phyloP scores from a whole-genome alignment of 2,797 vertebrate genomes.

The Mus minutoides region DNA sequence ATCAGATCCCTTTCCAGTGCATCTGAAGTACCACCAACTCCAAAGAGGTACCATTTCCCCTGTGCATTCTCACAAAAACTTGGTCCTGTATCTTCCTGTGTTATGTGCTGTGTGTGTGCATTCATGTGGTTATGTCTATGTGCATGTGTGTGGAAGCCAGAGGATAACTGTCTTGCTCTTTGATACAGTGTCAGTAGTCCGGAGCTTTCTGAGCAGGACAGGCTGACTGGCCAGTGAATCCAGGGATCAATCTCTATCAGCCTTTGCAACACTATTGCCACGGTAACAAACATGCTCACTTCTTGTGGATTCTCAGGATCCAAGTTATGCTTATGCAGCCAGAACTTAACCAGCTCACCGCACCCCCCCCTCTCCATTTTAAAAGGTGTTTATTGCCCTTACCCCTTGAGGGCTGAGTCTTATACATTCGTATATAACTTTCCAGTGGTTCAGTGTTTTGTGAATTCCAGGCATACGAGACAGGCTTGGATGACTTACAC shows the following conservation, averaged over 20 bases:
- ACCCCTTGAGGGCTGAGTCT: background rate
- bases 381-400: background rate
- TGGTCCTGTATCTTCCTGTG: background rate
- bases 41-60: background rate
- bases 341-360: too few species aligned
- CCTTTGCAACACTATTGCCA: background rate
- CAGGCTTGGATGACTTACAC: background rate
- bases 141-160: background rate
- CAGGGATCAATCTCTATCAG: background rate
- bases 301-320: background rate
- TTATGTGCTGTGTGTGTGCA: background rate
- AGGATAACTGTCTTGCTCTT: background rate
- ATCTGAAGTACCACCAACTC: background rate
- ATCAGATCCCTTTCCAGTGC: background rate
- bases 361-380: background rate
- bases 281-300: background rate
- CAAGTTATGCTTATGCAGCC: background rate
- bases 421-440: background rate
- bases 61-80: background rate
- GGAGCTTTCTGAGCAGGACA: background rate
- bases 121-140: background rate
- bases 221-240: background rate
- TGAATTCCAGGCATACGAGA: background rate
- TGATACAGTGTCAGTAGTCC: background rate
- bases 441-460: background rate